Percentiles rank a stretch among this genome's conserved stretches.
phyloP scores from a whole-genome alignment of 1,140 invertebrate species.

The Manduca sexta region DNA sequence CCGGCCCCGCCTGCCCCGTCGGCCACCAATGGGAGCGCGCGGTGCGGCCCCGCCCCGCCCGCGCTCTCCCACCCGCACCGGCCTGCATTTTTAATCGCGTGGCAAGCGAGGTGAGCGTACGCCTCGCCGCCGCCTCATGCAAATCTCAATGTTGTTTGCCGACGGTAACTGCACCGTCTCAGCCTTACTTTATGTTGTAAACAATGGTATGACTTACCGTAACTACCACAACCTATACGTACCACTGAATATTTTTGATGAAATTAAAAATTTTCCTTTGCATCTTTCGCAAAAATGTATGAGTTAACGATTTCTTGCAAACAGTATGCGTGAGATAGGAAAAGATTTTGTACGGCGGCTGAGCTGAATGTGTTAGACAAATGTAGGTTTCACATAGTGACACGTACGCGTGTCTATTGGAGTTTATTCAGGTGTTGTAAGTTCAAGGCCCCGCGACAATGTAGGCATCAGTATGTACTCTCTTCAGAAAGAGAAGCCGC shows the following conservation, averaged over 20 bases:
- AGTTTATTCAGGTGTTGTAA: slow-evolving; percentile 55
- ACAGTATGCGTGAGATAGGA: too few relatives aligned
- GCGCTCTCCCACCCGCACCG: slow-evolving; percentile 50
- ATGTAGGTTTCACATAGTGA: slow-evolving; percentile 17
- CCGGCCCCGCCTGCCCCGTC: slow-evolving; percentile 27
- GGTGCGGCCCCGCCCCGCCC: slow-evolving; percentile 39
- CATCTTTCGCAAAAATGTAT: too few relatives aligned
- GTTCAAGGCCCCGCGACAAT: slow-evolving; percentile 49
- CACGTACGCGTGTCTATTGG: slow-evolving; percentile 15
- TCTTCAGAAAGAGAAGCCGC: slow-evolving; percentile 5
- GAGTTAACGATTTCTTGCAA: too few relatives aligned
- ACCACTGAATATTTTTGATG: too few relatives aligned
- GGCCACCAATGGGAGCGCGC: slow-evolving; percentile 29
- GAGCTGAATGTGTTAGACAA: too few relatives aligned
- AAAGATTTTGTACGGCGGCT: too few relatives aligned
- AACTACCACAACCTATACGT: too few relatives aligned
- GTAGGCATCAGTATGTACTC: slow-evolving; percentile 16
- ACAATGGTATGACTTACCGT: too few relatives aligned
- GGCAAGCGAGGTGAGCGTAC: slow-evolving; percentile 56
- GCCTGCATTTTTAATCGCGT: slow-evolving; percentile 68
- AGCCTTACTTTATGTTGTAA: slow-evolving; percentile 55
- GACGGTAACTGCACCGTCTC: slow-evolving; percentile 54
- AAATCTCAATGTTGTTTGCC: slow-evolving; percentile 69
- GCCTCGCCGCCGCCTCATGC: slow-evolving; percentile 61
- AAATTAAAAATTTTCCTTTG: too few relatives aligned